These are phyloP conservation scores for Philonicus albiceps DNA, from an alignment of 2,888 invertebrate genomes.

Conservation along the genomic window DNA sequence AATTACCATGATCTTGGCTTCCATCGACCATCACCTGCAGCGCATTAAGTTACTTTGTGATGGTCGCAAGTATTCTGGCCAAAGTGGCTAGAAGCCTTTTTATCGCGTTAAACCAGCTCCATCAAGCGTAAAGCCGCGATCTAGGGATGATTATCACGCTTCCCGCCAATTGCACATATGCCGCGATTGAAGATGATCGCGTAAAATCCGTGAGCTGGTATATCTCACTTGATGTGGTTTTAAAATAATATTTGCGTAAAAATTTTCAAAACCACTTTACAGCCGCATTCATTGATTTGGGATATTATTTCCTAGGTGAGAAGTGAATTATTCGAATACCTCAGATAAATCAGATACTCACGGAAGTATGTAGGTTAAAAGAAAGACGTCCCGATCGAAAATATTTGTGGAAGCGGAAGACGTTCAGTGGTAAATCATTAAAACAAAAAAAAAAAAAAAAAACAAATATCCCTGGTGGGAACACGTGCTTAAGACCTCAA, in stretches of 20 bases:
- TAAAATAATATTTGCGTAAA: background rate
- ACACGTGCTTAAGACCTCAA: background rate
- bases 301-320: background rate
- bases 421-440: background rate
- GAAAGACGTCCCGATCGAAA: background rate
- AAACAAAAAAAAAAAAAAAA: background rate
- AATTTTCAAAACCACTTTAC: background rate
- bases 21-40: background rate
- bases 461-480: background rate
- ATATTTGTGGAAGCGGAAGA: background rate
- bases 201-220: background rate
- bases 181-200: background rate
- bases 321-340: background rate
- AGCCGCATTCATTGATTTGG: background rate
- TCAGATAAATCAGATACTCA: background rate
- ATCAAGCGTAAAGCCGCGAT: background rate
- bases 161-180: background rate
- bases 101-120: background rate
- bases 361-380: background rate
- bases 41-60: background rate
- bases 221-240: background rate
- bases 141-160: background rate
- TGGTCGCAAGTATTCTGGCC: background rate
- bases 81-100: background rate
- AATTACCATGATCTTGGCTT: background rate